Base-by-base conservation (phyloP, 2,113 vertebrate genomes). In the Ceuthmochares aereus region DNA sequence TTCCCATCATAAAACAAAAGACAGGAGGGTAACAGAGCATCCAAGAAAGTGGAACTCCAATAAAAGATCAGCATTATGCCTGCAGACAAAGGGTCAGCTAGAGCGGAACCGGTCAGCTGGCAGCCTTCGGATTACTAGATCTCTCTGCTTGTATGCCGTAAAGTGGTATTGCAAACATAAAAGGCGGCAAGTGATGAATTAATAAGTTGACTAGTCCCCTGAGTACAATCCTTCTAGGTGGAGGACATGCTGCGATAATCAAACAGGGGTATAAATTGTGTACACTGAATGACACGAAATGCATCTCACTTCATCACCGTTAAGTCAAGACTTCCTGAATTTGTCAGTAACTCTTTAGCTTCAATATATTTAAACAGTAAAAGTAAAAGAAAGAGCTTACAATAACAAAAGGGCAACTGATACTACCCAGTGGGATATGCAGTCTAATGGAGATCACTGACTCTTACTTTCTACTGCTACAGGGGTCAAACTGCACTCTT, bases 181-280 rank as follows among this genome's bases (percentile, higher is more conserved):
- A 98, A 98, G 96, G 95, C 69, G 18, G 95, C 97, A 98, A 97
- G 98, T 96, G 98, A 98, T 98, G 97, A 98, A 99, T 99, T 99
- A 99, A 99, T 99, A 98, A 97, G 63, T 68, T 97, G 98, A 98
- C 98, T 98, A 96, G 98, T 98, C 98, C 97, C 98, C 66, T 47
- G 98, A 98, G 99, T 97, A 96, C 98, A 98, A 98, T 98, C 97
- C 98, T 98, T 98, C 98, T 87, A 98, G 98, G 98, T 94, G 83
- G 97, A 98, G 96, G 94, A 97, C 97, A 98, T 97, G 98, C 97
- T 96, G 97, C 20, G 59, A 97, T 96, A 98, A 98, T 98, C 97
- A 98, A 98, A 98, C 92, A 56, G 96, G 93, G 92, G 70, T 97
- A 98, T 98, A 98, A 98, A 98, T 98, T 98, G 98, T 96, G 93